Base-by-base conservation (phyloP, 2,888 invertebrate species). In the Teleogryllus oceanicus region DNA sequence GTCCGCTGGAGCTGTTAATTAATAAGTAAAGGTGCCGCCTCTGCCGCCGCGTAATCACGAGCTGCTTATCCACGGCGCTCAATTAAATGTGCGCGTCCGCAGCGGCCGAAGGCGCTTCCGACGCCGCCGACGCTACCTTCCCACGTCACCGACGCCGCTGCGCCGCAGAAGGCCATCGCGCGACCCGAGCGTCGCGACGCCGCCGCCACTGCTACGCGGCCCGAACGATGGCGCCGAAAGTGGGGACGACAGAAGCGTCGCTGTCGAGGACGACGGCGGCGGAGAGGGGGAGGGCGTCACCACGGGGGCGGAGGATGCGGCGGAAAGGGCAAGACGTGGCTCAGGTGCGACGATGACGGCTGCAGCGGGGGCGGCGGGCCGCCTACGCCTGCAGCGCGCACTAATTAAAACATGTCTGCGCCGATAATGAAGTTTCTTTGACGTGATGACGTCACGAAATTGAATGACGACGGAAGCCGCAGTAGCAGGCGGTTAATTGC, bases 331-430 rank as follows among this genome's bases (percentile, higher is more conserved):
- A 37, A 37, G 37, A 37, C 37, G 37, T 37, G 37, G 37, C 62
- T 62, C 62, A 62, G 62, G 62, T 62, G 62, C 62, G 62, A 18
- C 62, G 62, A n/a, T 37, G 37, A 37, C 37, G 37, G 37, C 8
- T 37, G 37, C 37, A 37, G 37, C 37, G 37, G 37, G 37, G 37
- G 37, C 37, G 37, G 37, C 37, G 37, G 37, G 37, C 37, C 37
- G n/a, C n/a, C 62, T n/a, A 20, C 51, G 50, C 51, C 51, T n/a
- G 79, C 24, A 16, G 75, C 50, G 49, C 62, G 51, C 75, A 62
- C 76, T 79, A 79, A 79, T 79, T 79, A 79, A 79, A 79, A 79
- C 76, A 79, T 76, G 76, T 79, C 79, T 76, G 79, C 77, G 49
- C 50, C 77, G 77, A 18, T 49, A 49, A 49, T 49, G 49, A 49